These are phyloP conservation scores for Lepidochrysops patricia DNA, from an alignment of 2,888 invertebrate species.

Conservation along the genomic window DNA sequence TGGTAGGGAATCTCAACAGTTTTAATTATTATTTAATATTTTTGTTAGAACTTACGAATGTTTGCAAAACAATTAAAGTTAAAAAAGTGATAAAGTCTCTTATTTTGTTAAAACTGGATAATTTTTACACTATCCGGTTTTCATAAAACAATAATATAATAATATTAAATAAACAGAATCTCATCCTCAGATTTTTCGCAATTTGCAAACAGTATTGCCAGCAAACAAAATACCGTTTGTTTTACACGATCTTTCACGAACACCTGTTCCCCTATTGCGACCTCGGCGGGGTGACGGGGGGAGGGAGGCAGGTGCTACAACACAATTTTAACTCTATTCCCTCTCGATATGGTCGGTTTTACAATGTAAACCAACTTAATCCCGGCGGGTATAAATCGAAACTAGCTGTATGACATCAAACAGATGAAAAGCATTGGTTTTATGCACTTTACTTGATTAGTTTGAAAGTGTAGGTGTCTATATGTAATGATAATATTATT, in stretches of 20 bases:
- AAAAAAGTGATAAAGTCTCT: too few species aligned
- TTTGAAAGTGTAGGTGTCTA: neutral
- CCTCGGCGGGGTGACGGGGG: slow-evolving; percentile 28
- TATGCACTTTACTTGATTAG: slow-evolving; percentile 17
- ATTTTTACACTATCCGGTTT: too few species aligned
- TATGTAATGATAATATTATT: neutral
- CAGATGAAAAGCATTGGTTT: slow-evolving; percentile 22
- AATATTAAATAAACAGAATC: too few species aligned
- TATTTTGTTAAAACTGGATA: too few species aligned
- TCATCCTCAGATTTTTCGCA: neutral
- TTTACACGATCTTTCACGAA: slow-evolving; percentile 27
- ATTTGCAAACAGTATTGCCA: neutral
- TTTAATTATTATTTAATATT: neutral
- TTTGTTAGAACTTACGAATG: too few species aligned
- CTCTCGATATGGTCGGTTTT: slow-evolving; percentile 14
- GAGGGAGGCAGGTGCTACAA: slow-evolving; percentile 21
- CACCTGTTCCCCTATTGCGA: slow-evolving; percentile 32
- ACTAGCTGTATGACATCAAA: slow-evolving; percentile 19
- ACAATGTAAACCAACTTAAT: slow-evolving; percentile 17
- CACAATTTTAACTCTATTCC: slow-evolving; percentile 20
- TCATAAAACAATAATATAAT: too few species aligned
- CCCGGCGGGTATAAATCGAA: slow-evolving; percentile 25
- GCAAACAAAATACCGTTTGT: slow-evolving; percentile 14
- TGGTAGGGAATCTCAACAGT: neutral
- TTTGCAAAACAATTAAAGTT: too few species aligned